These are phyloP conservation scores for Cephalopterus ornatus DNA, from an alignment of 2,113 vertebrate species.

Conservation along the genomic window DNA sequence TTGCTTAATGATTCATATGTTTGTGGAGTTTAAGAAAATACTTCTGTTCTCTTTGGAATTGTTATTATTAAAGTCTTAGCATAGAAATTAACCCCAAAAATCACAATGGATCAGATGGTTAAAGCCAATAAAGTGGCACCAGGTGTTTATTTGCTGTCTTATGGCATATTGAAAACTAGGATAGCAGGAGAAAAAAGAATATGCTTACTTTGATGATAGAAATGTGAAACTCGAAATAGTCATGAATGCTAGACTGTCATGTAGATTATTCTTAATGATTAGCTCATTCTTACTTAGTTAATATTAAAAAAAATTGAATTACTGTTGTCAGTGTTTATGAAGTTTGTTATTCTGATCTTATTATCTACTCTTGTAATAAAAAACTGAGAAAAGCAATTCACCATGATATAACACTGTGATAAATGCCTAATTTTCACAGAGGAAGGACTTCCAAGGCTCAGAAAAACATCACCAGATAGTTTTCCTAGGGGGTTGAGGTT, in stretches of 20 bases:
- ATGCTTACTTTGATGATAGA: not conserved
- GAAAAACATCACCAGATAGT: not conserved
- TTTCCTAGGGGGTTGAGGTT: not conserved
- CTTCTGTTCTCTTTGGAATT: not conserved
- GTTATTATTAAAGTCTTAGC: not conserved
- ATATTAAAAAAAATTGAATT: not conserved
- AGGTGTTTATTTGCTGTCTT: not conserved
- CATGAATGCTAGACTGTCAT: not conserved
- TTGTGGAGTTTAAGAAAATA: slow-evolving; percentile 1
- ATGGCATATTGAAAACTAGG: not conserved
- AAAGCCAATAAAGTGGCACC: not conserved
- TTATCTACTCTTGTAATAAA: not conserved
- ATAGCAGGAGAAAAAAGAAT: not conserved
- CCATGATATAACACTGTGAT: not conserved
- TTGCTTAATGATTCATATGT: slow-evolving; percentile 24
- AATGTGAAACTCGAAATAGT: not conserved
- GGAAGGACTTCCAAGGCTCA: not conserved
- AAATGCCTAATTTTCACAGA: not conserved
- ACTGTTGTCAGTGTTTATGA: not conserved
- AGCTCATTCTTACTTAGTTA: not conserved
- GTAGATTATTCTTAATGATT: not conserved
- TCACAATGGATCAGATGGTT: not conserved
- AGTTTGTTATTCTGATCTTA: not conserved
- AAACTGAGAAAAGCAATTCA: not conserved
- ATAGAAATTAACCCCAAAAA: not conserved